Base-by-base conservation (phyloP, 2,113 vertebrate species). In the Mus spicilegus region DNA sequence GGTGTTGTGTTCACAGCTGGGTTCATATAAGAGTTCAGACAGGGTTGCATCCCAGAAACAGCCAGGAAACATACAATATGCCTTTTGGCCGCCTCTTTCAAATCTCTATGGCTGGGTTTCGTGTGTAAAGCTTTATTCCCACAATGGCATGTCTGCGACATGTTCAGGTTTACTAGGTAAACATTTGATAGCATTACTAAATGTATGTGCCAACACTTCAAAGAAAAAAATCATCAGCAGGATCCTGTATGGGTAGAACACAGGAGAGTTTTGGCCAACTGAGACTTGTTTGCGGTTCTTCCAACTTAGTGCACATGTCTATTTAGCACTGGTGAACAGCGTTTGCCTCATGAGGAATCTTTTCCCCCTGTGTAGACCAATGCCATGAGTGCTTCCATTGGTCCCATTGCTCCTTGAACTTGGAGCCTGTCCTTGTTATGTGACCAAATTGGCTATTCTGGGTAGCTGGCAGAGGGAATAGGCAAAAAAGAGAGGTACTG, bases 51-150 rank as follows among this genome's bases (percentile, higher is more conserved):
- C 33, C 51, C 42, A 42, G 76, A 73, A 46, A 92, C 58, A 91
- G 56, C 56, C 39, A 81, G 30, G 75, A 91, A 84, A 89, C 70
- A 86, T 77, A 80, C 80, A 86, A 56, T 1, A 0, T 56, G 12
- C 30, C 39, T 92, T 69, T 89, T 13, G 3, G 0, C 89, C 89
- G 97, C 87, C 93, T 91, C 90, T 97, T 97, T 97, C 95, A 96
- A 94, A 97, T 95, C 95, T 95, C 96, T 96, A 63, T 96, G 90
- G 95, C 98, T 97, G 91, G 95, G 97, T 98, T 98, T 97, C 93
- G 93, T 96, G 80, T 92, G 86, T 85, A 96, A 96, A 97, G 80
- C 92, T 93, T 97, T 97, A 76, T 94, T 97, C 96, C 96, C 93
- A 95, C 91, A 92, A 80, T 97, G 97, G 73, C 93, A 85, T 95